A percentile compares a stretch with the other conserved stretches of the same genome.
Evolutionary conservation across 1,140 invertebrate species (phyloP).

Genomic region (Apocrypta bakeri): DNA sequence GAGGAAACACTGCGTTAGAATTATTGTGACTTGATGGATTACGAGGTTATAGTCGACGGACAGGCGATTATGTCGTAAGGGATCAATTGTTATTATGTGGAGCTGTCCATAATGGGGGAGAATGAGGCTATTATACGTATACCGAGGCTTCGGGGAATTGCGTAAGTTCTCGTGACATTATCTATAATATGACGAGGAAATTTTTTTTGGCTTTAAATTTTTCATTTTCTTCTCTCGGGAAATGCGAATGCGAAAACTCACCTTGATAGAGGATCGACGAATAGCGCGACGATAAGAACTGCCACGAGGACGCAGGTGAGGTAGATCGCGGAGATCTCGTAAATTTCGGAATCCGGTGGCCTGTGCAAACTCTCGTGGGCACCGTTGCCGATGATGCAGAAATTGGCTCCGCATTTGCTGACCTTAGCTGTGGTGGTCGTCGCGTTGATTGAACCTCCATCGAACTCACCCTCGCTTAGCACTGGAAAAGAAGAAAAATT

Average conservation of each 20-base stretch:
- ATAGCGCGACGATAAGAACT: conserved; percentile 87
- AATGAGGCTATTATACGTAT: not conserved
- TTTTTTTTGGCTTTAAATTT: no score
- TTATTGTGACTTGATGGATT: not conserved
- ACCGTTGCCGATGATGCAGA: conserved; percentile 82
- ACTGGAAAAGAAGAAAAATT: conserved; percentile 73
- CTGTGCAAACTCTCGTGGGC: conserved; percentile 82
- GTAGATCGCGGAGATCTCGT: conserved; percentile 92
- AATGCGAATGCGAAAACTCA: no score
- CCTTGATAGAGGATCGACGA: conserved; percentile 93
- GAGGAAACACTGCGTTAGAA: not conserved
- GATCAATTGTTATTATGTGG: not conserved
- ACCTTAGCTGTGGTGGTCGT: conserved; percentile 75
- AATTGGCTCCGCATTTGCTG: conserved; percentile 86
- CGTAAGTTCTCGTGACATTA: not conserved
- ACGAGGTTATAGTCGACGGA: not conserved
- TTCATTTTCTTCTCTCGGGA: not conserved
- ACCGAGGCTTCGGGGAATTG: conserved; percentile 2
- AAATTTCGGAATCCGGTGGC: conserved; percentile 88
- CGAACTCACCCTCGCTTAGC: conserved; percentile 82
- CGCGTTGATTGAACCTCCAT: conserved; percentile 71
- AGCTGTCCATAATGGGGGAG: not conserved
- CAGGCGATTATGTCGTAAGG: not conserved
- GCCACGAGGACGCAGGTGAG: conserved; percentile 89
- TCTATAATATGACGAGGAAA: not conserved